Base-by-base conservation (phyloP, 2,113 vertebrate genomes). In the Neodon shergylaensis region DNA sequence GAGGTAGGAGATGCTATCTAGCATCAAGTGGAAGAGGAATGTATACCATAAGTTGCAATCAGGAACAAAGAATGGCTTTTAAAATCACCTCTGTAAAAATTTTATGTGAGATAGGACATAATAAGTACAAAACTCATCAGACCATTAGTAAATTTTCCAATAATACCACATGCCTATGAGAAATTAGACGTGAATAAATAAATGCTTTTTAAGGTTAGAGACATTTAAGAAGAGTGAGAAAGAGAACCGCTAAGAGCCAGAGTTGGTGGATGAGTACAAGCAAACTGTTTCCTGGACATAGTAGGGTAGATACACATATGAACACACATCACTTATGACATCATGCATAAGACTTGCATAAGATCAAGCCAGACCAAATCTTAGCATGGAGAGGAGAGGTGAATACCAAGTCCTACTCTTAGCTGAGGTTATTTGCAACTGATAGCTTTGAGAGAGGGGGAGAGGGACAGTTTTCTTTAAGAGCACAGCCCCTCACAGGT, bases 51-150 rank as follows among this genome's bases (percentile, higher is more conserved):
- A 24, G 14, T 79, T 22, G 83, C 42, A 31, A 79, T 85, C 49
- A 66, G 1, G 1, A 21, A 0, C 22, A 1, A 24, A 61, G 49
- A 6, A 28, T n/a, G 12, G 9, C 0, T 49, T 79, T n/a, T 85
- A 52, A 66, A 88, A 63, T 85, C 4, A 44, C 4, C 31, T n/a
- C 16, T 70, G 5, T n/a, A 82, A 87, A 78, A 84, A 31, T 1
- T 33, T 73, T 74, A 84, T 17, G 10, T 54, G 65, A 44, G 26
- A 31, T 0, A 49, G 36, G 2, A 61, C 39, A 68, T 19, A 19
- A 28, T 24, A 76, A 91, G 28, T 66, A 47, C 11, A 66, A 68
- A 82, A 6, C 13, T 82, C 42, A 77, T 1, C 33, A 3, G 39
- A 47, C 70, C 39, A 19, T 63, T 42, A 24, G 7, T 74, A 79